Base-by-base conservation (phyloP, 2,113 vertebrate genomes). In the Rana temporaria region DNA sequence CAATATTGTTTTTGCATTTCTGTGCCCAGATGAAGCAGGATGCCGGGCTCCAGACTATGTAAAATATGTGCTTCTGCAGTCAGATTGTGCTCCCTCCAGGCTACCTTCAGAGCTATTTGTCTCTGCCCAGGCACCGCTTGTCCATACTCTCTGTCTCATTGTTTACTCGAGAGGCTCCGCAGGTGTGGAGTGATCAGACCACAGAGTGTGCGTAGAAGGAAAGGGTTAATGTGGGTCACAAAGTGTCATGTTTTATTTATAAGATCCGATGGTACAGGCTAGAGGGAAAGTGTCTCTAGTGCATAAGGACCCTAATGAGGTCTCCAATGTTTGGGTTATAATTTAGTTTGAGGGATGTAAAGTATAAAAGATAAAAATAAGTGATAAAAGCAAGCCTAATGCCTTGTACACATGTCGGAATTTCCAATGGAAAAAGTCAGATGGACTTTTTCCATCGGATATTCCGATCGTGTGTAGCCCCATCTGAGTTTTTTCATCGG, bases 1-100 rank as follows among this genome's bases (percentile, higher is more conserved):
- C 70, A 57, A 38, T 59, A 67, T 82, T 82, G 19, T 73, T 74
- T 19, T 82, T 66, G 69, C 52, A 56, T 59, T 57, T 42, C 59
- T 70, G 19, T 66, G 55, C 52, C 34, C 57, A 82, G 20, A 52
- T 75, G 52, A 63, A 57, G 70, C 71, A 38, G 48, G 30, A 65
- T 52, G 4, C 42, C 20, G 26, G 62, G 38, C 63, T 82, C 55
- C 53, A 22, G 30, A 42, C 55, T 60, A 38, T 80, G 78, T 17
- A 55, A 80, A 62, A 48, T 66, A 82, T 74, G 62, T 48, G 80
- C 52, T 82, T 53, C 34, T 56, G 19, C 71, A 65, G 18, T 67
- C 62, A 82, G 22, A 75, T 38, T 24, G 26, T 18, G 26, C 26
- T 81, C 3, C 70, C 62, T 57, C 11, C 42, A 12, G 72, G 79